Conservation (phyloP, 2,797 vertebrate species). For the Lateolabrax maculatus region DNA sequence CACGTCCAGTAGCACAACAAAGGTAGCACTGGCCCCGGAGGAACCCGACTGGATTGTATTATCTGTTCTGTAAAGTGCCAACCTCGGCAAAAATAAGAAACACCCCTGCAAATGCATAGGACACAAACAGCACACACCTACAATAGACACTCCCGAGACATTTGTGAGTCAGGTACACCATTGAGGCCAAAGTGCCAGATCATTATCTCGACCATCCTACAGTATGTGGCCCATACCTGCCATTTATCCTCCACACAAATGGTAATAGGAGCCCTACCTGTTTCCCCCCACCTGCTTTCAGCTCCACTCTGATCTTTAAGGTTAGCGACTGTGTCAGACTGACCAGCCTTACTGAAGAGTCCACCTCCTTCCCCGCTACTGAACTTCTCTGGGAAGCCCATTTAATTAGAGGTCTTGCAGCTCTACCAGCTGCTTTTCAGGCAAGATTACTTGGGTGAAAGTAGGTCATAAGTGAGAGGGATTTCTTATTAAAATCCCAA, state of each 20-base stretch:
- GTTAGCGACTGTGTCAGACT: constrained; percentile 44
- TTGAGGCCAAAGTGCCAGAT: constrained; percentile 55
- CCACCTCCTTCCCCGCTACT: constrained; percentile 46
- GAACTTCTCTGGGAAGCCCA: constrained; percentile 57
- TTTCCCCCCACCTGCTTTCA: constrained; percentile 21
- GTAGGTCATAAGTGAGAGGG: constrained; percentile 77
- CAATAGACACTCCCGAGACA: background rate
- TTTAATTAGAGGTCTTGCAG: constrained; percentile 72
- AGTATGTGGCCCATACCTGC: constrained; percentile 35
- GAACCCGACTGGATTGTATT: constrained; percentile 43
- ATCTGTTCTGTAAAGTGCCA: constrained; percentile 54
- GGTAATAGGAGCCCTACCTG: constrained; percentile 32
- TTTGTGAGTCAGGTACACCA: constrained; percentile 30
- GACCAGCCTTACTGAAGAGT: constrained; percentile 51
- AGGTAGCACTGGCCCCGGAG: constrained; percentile 43
- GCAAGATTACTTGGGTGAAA: constrained; percentile 70
- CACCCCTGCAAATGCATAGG: constrained; percentile 29
- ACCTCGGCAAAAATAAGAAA: constrained; percentile 53
- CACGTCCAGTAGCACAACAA: constrained; percentile 51
- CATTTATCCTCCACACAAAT: constrained; percentile 41
- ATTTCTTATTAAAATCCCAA: constrained; percentile 64
- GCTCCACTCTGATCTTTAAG: constrained; percentile 55
- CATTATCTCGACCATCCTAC: constrained; percentile 50
- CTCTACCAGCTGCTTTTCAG: constrained; percentile 72
- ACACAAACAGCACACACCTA: constrained; percentile 12